Conservation (phyloP, 2,113 vertebrate genomes). For the Anolis carolinensis region DNA sequence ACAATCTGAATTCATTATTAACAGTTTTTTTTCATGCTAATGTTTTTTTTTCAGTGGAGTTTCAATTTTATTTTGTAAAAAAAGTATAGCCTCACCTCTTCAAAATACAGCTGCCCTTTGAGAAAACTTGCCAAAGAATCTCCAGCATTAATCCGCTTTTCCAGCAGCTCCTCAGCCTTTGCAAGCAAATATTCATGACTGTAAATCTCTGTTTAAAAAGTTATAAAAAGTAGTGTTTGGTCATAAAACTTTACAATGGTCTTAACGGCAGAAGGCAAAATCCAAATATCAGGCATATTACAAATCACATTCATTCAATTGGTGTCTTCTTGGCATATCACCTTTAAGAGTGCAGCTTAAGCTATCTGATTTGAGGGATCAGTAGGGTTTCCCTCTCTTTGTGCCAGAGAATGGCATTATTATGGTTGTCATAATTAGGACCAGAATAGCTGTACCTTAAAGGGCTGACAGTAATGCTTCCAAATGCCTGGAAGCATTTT, state of each 20-base stretch:
- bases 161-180: constrained; percentile 58
- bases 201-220: constrained; percentile 54
- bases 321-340: too few relatives aligned
- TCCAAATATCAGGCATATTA: too few relatives aligned
- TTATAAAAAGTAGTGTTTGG: rapidly evolving
- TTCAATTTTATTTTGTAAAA: constrained; percentile 9
- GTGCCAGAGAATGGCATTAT: too few relatives aligned
- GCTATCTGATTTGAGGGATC: too few relatives aligned
- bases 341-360: too few relatives aligned
- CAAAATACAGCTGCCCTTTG: constrained; percentile 79
- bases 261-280: too few relatives aligned
- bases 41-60: not conserved
- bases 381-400: too few relatives aligned
- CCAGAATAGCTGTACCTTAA: too few relatives aligned
- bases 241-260: not conserved
- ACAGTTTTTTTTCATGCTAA: not conserved
- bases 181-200: constrained; percentile 39
- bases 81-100: constrained; percentile 74
- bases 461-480: too few relatives aligned
- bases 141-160: constrained; percentile 52
- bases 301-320: too few relatives aligned
- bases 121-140: constrained; percentile 74
- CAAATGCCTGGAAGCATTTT: too few relatives aligned
- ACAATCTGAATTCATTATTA: not conserved
- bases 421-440: too few relatives aligned